phyloP scores from a whole-genome alignment of 2,113 vertebrate genomes.

The Climacteris rufus region DNA sequence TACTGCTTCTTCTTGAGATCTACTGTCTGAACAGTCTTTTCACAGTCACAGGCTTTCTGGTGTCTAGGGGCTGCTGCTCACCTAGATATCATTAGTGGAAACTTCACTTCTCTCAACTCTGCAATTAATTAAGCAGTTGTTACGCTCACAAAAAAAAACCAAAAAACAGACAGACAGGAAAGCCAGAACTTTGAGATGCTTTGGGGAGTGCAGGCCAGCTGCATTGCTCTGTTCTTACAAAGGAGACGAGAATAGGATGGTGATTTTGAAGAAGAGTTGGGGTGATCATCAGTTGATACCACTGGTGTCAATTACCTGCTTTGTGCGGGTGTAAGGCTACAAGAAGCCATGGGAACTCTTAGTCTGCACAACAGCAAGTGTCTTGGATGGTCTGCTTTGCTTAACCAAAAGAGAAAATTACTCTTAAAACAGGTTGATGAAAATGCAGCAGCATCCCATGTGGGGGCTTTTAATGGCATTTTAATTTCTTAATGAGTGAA shows the following conservation, averaged over 20 bases:
- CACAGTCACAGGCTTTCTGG: background rate
- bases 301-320: background rate
- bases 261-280: background rate
- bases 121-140: background rate
- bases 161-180: background rate
- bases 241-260: background rate
- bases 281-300: background rate
- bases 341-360: background rate
- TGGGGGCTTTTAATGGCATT: background rate
- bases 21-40: background rate
- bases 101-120: background rate
- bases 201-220: background rate
- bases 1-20: background rate
- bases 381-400: background rate
- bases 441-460: background rate
- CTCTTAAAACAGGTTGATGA: background rate
- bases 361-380: background rate
- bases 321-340: background rate
- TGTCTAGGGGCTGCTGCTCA: background rate
- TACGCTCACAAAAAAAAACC: background rate
- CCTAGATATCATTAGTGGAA: background rate
- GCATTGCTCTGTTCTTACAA: background rate
- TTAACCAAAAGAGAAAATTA: background rate
- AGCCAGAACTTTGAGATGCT: background rate
- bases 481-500: slow-evolving; percentile 3